These are phyloP conservation scores for Platysteira castanea DNA, from an alignment of 2,113 vertebrate species.

Conservation along the genomic window DNA sequence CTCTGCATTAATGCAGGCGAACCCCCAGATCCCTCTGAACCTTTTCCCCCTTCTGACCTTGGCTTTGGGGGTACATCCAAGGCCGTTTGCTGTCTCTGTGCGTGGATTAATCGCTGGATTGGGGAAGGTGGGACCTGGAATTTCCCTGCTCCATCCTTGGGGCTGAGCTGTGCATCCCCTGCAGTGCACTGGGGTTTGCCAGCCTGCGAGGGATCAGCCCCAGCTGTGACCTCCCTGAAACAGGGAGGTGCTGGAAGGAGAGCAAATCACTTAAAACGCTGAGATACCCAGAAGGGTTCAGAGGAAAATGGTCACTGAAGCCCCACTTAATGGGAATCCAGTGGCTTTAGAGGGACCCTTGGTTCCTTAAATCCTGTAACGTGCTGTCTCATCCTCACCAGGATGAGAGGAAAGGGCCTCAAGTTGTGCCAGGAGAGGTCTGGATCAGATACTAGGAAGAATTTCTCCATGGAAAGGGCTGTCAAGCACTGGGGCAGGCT, in stretches of 20 bases:
- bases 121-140: not conserved
- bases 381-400: not conserved
- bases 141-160: not conserved
- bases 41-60: not conserved
- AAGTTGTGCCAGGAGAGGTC: not conserved
- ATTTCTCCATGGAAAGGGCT: not conserved
- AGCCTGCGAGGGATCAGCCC: not conserved
- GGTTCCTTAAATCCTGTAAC: not conserved
- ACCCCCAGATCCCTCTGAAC: not conserved
- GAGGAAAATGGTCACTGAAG: not conserved
- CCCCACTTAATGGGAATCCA: not conserved
- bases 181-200: not conserved
- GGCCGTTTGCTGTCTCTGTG: not conserved
- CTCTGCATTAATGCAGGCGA: not conserved
- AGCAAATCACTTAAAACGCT: not conserved
- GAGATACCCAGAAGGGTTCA: not conserved
- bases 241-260: not conserved
- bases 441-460: not conserved
- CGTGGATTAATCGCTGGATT: not conserved
- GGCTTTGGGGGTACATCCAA: not conserved
- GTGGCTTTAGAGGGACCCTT: not conserved
- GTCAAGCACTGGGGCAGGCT: not conserved
- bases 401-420: not conserved
- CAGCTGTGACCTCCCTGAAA: not conserved
- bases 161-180: not conserved